Evolutionary conservation across 2,113 vertebrate species (phyloP), one percentile per base, ranked within the genome.

Genomic region (Pheucticus melanocephalus): DNA sequence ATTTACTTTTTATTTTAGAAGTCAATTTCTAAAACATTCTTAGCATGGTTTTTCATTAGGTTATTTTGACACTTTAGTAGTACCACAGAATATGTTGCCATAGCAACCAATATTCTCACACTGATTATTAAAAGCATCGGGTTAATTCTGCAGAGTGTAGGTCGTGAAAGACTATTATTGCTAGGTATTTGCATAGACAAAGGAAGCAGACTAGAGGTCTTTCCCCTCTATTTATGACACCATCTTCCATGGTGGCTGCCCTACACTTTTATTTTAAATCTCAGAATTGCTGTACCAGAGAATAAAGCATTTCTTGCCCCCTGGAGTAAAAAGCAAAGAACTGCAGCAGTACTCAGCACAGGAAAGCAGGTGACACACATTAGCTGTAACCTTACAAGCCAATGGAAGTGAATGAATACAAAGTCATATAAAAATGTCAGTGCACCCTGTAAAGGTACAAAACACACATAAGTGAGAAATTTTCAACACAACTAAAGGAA

Each of bases 1-100:
- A 80, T 85, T 93, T 92, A 70, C 66, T 90, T 90, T 91, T 76
- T 53, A 77, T 91, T 94, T 89, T 42, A 65, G 45, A 94, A 92
- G 37, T 63, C 30, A 42, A 44, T 92, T 94, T 75, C 77, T 84
- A 59, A 94, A 83, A 73, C 61, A 84, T 66, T 94, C 87, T 86
- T 84, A 88, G 77, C 66, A 50, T 45, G 48, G 16, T 84, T 92
- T 91, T 92, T 96, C 71, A 90, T 70, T 20, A 96, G 76, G 70
- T 95, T 94, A 97, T 93, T 94, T 91, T 94, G 86, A 96, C 76
- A 94, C 68, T 72, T 53, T 61, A 95, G 72, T 92, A 84, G 86
- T 86, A 56, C 50, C 86, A 93, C 24, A 45, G 86, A 82, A 66
- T 56, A 53, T 75, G 94, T 96, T 95, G 63, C 80, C 72, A 91